Conservation (phyloP, 2,113 vertebrate species). For the Lipotes vexillifer region DNA sequence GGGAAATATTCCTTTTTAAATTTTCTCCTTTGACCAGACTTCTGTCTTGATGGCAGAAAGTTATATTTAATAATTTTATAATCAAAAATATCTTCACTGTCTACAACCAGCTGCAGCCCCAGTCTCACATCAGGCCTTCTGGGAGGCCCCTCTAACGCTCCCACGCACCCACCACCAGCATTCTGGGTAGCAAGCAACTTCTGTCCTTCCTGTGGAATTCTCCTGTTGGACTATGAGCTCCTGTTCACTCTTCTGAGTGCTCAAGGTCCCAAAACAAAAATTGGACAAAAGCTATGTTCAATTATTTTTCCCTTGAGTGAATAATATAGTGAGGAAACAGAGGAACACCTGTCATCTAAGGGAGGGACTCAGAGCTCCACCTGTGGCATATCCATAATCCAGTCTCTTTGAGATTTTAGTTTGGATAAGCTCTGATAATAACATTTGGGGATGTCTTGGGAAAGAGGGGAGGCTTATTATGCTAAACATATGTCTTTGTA, state of each 20-base stretch:
- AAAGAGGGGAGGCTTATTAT: neutral
- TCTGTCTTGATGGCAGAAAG: neutral
- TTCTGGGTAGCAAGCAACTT: neutral
- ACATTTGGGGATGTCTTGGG: neutral
- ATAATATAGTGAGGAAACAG: neutral
- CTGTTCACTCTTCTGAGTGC: neutral
- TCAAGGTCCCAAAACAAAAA: neutral
- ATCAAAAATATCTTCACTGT: neutral
- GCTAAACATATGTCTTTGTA: neutral
- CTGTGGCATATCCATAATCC: neutral
- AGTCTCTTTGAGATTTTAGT: neutral
- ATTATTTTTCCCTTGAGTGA: neutral
- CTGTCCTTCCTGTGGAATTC: neutral
- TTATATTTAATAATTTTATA: neutral
- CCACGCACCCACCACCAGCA: fast-evolving
- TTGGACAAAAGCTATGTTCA: neutral
- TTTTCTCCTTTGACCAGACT: neutral
- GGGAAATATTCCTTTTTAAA: neutral
- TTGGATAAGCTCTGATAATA: neutral
- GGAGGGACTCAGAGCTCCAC: neutral
- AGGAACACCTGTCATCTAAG: neutral
- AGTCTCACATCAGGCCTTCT: too few relatives aligned
- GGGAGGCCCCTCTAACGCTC: neutral
- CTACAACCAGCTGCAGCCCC: fast-evolving
- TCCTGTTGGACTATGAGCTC: neutral